phyloP scores from a whole-genome alignment of 2,797 vertebrate species.

The Danio aesculapii region DNA sequence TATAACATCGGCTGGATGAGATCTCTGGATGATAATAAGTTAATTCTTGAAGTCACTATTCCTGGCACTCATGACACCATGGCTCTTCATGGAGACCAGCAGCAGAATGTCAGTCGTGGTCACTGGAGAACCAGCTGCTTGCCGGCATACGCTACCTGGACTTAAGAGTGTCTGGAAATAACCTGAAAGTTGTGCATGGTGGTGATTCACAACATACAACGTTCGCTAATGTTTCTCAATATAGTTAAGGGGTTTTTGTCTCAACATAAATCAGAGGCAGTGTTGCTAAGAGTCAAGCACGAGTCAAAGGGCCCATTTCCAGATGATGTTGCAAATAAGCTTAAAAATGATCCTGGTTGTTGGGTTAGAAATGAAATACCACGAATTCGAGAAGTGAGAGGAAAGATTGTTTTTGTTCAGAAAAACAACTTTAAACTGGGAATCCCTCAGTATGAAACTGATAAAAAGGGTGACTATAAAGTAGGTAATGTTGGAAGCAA shows the following conservation, averaged over 20 bases:
- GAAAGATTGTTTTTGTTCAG: conserved; percentile 71
- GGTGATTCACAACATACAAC: conserved; percentile 60
- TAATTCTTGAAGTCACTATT: conserved; percentile 64
- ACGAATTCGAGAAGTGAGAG: conserved; percentile 63
- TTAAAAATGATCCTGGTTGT: conserved; percentile 58
- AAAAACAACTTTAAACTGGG: conserved; percentile 66
- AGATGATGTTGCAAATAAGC: no score
- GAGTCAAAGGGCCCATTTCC: conserved; percentile 53
- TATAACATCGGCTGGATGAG: conserved; percentile 70
- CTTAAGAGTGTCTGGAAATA: conserved; percentile 62
- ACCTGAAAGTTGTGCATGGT: conserved; percentile 65
- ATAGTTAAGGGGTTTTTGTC: conserved; percentile 64
- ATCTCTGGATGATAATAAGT: conserved; percentile 52
- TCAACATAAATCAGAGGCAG: conserved; percentile 57
- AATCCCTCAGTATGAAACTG: conserved; percentile 59
- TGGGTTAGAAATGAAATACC: conserved; percentile 61
- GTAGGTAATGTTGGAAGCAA: conserved; percentile 64
- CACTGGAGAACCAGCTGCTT: conserved; percentile 66
- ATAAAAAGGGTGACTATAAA: conserved; percentile 45
- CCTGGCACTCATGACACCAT: conserved; percentile 70
- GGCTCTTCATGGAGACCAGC: conserved; percentile 62
- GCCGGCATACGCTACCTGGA: conserved; percentile 73
- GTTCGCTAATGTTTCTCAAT: conserved; percentile 58
- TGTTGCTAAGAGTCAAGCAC: conserved; percentile 62
- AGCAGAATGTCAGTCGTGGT: conserved; percentile 63